These are phyloP conservation scores for Pheosia gnoma DNA, from an alignment of 2,888 invertebrate species.

Conservation along the genomic window DNA sequence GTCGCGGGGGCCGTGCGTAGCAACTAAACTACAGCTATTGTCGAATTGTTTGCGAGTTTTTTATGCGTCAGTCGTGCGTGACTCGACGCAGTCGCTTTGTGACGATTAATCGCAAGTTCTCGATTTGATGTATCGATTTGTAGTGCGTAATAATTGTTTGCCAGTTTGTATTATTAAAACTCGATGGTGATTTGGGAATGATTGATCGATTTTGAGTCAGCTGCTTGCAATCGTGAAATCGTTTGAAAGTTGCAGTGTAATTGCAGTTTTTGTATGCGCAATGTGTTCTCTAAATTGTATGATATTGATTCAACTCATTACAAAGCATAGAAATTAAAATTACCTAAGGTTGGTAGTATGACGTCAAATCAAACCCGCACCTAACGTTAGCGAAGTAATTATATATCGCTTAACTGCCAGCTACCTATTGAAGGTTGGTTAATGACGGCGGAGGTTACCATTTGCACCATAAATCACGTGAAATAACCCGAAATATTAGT, in stretches of 20 bases:
- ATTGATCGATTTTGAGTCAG: background rate
- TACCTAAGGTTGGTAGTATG: background rate
- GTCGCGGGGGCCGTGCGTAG: conserved; percentile 17
- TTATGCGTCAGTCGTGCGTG: conserved; percentile 42
- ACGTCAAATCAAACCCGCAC: background rate
- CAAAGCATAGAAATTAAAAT: background rate
- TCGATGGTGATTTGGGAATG: conserved; percentile 2
- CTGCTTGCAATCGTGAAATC: background rate
- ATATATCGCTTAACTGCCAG: conserved; percentile 37
- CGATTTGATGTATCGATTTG: conserved; percentile 6
- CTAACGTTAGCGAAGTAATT: conserved; percentile 16
- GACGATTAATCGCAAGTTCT: conserved; percentile 10
- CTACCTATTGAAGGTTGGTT: conserved; percentile 10
- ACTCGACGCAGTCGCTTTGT: conserved; percentile 31
- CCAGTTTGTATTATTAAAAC: conserved; percentile 3
- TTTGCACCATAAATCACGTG: conserved; percentile 63
- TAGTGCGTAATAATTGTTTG: conserved; percentile 2
- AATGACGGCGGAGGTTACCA: conserved; percentile 40
- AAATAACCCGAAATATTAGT: conserved; percentile 66
- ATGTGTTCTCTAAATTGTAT: no score
- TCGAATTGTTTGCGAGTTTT: conserved; percentile 41
- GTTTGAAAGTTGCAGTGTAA: background rate
- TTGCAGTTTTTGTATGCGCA: background rate
- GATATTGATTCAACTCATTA: no score
- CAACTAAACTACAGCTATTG: conserved; percentile 37